Conservation (phyloP, 2,888 invertebrate species). For the Ptilodon capucinus region DNA sequence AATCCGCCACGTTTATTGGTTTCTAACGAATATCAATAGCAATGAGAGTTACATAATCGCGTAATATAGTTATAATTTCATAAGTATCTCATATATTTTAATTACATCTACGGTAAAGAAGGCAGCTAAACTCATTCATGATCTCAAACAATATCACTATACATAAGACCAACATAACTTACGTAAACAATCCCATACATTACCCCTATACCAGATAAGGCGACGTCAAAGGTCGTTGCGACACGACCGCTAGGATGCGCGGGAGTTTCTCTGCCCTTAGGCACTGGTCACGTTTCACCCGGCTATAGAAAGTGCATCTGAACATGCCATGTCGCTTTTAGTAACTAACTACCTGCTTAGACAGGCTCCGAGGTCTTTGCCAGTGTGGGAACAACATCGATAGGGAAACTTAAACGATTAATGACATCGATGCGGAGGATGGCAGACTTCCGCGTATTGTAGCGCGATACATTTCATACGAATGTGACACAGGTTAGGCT, state of each 20-base stretch:
- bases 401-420: constrained; percentile 28
- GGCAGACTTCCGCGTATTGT: background rate
- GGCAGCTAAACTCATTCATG: too few species aligned
- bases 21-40: too few species aligned
- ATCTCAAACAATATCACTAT: too few species aligned
- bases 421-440: background rate
- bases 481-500: too few species aligned
- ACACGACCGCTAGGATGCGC: constrained; percentile 48
- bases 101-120: too few species aligned
- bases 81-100: too few species aligned
- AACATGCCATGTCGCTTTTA: constrained; percentile 41
- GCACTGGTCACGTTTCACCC: constrained; percentile 52
- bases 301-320: constrained; percentile 56
- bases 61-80: too few species aligned
- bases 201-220: constrained; percentile 18
- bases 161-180: background rate
- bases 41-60: too few species aligned
- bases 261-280: constrained; percentile 66
- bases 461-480: too few species aligned
- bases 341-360: constrained; percentile 46
- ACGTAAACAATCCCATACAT: constrained; percentile 5
- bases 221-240: constrained; percentile 53
- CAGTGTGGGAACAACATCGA: constrained; percentile 45
- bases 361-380: constrained; percentile 45
- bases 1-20: too few species aligned